phyloP scores from a whole-genome alignment of 1,140 invertebrate genomes.

The Asobara japonica region DNA sequence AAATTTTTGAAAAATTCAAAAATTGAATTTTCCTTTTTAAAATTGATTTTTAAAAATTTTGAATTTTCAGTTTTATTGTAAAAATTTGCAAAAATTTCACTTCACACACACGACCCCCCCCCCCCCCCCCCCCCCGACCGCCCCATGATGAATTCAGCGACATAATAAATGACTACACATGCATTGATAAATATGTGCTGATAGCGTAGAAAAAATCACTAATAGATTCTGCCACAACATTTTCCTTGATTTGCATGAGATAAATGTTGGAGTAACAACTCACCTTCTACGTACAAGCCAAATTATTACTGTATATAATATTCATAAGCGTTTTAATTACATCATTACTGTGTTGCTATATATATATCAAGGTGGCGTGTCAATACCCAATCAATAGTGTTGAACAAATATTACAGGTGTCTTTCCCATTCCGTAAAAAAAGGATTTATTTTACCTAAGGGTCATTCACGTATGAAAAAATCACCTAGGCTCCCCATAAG shows the following conservation, averaged over 20 bases:
- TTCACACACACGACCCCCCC: too few species aligned
- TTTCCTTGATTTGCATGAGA: background rate
- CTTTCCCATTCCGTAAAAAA: constrained; percentile 31
- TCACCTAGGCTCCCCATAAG: too few species aligned
- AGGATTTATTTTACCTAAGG: background rate
- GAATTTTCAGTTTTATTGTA: too few species aligned
- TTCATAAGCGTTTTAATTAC: background rate
- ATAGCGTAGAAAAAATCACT: background rate
- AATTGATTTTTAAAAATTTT: too few species aligned
- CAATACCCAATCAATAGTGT: background rate
- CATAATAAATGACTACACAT: background rate
- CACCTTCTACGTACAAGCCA: background rate
- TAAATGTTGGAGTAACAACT: background rate
- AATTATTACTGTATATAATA: background rate
- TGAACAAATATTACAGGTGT: constrained; percentile 12
- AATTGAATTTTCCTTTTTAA: too few species aligned
- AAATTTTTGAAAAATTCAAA: too few species aligned
- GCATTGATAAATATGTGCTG: background rate
- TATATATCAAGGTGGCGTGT: constrained; percentile 17
- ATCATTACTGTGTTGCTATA: background rate
- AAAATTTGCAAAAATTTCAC: too few species aligned
- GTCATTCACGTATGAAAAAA: too few species aligned
- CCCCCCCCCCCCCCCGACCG: too few species aligned
- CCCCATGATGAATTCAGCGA: background rate
- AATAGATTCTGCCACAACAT: background rate